Percentiles rank a stretch among this genome's conserved stretches.
Conservation (phyloP, 2,888 invertebrate genomes). For the Thelaira solivaga region DNA sequence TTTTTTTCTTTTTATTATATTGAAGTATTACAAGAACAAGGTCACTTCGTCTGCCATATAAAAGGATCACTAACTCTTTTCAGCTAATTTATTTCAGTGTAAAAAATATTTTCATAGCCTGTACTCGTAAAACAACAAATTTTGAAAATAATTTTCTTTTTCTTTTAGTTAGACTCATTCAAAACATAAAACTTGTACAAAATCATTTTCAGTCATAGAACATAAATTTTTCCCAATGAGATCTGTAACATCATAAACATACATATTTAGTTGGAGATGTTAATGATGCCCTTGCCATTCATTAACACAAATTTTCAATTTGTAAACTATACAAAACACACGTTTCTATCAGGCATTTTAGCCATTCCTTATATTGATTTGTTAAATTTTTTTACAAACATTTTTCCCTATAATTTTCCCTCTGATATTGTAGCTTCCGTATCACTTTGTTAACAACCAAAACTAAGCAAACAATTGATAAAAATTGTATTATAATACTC, state of each 20-base stretch:
- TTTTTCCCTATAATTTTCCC: not conserved
- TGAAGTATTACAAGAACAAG: constrained; percentile 43
- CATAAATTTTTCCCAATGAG: too few species aligned
- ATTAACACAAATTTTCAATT: constrained; percentile 30
- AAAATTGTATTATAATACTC: constrained; percentile 59
- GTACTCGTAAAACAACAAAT: too few species aligned
- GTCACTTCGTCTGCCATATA: constrained; percentile 32
- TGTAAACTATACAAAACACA: constrained; percentile 11
- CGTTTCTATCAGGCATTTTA: constrained; percentile 1
- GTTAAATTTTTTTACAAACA: not conserved
- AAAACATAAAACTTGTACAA: too few species aligned
- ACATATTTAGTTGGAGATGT: not conserved
- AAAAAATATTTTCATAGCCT: too few species aligned
- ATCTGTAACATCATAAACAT: too few species aligned
- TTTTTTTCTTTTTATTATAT: constrained; percentile 39
- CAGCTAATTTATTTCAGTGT: not conserved
- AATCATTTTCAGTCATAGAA: too few species aligned
- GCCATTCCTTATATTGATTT: constrained; percentile 12
- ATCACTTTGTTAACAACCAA: constrained; percentile 67
- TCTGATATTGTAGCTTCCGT: constrained; percentile 19
- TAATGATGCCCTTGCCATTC: constrained; percentile 42
- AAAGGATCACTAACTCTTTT: constrained; percentile 6
- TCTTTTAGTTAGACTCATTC: too few species aligned
- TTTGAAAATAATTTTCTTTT: too few species aligned
- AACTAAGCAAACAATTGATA: constrained; percentile 63